Evolutionary conservation across 2,113 vertebrate genomes (phyloP), one percentile per base, ranked within the genome.

Genomic region (Halichoeres trimaculatus): DNA sequence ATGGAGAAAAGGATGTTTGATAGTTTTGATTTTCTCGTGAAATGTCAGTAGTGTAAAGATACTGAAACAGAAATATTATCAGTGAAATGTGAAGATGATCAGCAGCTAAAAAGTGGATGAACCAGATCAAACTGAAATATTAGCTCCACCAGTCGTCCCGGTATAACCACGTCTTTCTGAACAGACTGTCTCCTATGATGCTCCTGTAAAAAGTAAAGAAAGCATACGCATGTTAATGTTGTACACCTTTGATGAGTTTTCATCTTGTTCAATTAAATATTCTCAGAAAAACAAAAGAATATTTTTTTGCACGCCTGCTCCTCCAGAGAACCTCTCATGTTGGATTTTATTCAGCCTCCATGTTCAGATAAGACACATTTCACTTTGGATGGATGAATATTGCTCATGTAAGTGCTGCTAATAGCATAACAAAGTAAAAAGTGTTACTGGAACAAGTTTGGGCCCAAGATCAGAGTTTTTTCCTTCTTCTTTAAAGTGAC

Each of bases 381-480:
- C 30, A 45, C 5, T 4, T 16, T 5, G 16, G 43, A 1, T 5
- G 14, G 4, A 19, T 7, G n/a, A n/a, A n/a, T 8, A 20, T n/a
- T 48, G 45, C n/a, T 19, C 17, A 20, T 48, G 45, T 8, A 48
- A n/a, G 16, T 45, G 43, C 43, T n/a, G 19, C 43, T n/a, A 7
- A 17, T 19, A 86, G 71, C 81, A 82, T 63, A 30, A 58, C 22
- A 63, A 45, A 55, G 52, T 51, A 40, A 41, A 19, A 61, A 5
- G 4, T 43, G 62, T 23, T 26, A 55, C 10, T 36, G 19, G 0
- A 6, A 30, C 22, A 43, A 70, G 10, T 48, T 41, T 26, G 34
- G 6, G n/a, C 55, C 23, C 41, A 16, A 54, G 35, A 11, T 30
- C 56, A 8, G 51, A 53, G 20, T 67, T 17, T 56, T 17, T 23